Percentiles rank a stretch among this genome's conserved stretches.
These are phyloP conservation scores for Oncorhynchus masou DNA, from an alignment of 2,113 vertebrate genomes.

Conservation along the genomic window DNA sequence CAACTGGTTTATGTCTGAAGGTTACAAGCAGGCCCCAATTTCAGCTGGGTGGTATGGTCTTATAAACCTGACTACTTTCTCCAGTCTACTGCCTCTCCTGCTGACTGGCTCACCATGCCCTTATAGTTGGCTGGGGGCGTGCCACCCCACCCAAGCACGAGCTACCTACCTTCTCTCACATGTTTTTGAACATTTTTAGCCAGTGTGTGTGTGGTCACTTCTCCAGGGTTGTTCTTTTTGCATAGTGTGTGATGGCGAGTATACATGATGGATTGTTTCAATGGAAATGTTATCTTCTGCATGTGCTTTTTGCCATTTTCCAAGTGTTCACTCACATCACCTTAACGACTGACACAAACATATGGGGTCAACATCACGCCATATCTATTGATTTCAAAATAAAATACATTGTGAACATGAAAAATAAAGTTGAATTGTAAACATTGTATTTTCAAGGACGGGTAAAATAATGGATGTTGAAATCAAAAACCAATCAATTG, in stretches of 20 bases:
- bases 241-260: slow-evolving; percentile 6
- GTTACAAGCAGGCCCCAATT: slow-evolving; percentile 94
- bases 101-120: slow-evolving; percentile 75
- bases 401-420: too few relatives aligned
- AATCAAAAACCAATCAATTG: too few relatives aligned
- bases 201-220: slow-evolving; percentile 63
- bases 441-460: too few relatives aligned
- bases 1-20: slow-evolving; percentile 94
- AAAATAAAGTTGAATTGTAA: too few relatives aligned
- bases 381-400: too few relatives aligned
- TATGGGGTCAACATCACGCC: too few relatives aligned
- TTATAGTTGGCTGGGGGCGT: slow-evolving; percentile 22
- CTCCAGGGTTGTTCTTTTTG: slow-evolving; percentile 36
- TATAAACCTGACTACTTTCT: slow-evolving; percentile 73
- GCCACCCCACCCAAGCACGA: slow-evolving; percentile 57
- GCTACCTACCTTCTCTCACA: slow-evolving; percentile 47
- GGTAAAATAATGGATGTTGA: too few relatives aligned
- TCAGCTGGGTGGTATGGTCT: slow-evolving; percentile 90
- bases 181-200: slow-evolving; percentile 28
- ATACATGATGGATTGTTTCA: not conserved
- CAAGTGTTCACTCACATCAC: not conserved
- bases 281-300: slow-evolving; percentile 23
- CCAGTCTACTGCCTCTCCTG: slow-evolving; percentile 80
- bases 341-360: too few relatives aligned
- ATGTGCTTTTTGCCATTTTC: slow-evolving; percentile 33